phyloP scores from a whole-genome alignment of 2,113 vertebrate genomes.

The Grantiella picta region DNA sequence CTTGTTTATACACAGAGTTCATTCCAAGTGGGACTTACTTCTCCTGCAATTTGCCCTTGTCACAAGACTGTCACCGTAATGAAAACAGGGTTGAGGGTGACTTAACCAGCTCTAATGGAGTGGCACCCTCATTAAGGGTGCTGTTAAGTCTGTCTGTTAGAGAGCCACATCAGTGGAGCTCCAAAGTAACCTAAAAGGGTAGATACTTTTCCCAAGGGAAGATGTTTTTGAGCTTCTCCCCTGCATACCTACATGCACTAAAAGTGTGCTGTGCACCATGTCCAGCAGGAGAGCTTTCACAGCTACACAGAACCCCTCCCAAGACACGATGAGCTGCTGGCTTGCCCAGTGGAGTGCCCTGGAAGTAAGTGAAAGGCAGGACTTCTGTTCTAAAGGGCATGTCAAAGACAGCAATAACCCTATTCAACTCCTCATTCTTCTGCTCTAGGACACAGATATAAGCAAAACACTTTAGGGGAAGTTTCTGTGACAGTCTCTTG shows the following conservation, averaged over 20 bases:
- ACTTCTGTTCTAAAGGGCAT: not conserved
- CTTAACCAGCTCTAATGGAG: slow-evolving; percentile 54
- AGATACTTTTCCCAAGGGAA: not conserved
- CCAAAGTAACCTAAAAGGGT: not conserved
- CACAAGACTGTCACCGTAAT: slow-evolving; percentile 28
- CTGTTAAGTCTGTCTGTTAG: slow-evolving; percentile 25
- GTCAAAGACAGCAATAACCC: not conserved
- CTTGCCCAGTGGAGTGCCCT: not conserved
- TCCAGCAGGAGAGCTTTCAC: not conserved
- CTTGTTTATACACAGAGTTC: slow-evolving; percentile 47
- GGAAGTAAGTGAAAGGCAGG: not conserved
- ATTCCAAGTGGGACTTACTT: slow-evolving; percentile 41
- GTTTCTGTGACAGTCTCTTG: not conserved
- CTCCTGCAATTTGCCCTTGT: slow-evolving; percentile 55
- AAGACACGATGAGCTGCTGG: not conserved
- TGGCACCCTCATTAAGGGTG: slow-evolving; percentile 33
- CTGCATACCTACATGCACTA: not conserved
- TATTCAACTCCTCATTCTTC: not conserved
- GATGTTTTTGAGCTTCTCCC: not conserved
- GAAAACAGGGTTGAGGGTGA: slow-evolving; percentile 58
- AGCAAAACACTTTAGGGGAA: not conserved
- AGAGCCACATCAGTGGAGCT: not conserved
- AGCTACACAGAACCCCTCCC: not conserved
- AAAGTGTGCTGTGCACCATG: not conserved
- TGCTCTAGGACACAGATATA: not conserved